These are phyloP conservation scores for Pseudotriccus pelzelni DNA, from an alignment of 2,797 vertebrate species.

Conservation along the genomic window DNA sequence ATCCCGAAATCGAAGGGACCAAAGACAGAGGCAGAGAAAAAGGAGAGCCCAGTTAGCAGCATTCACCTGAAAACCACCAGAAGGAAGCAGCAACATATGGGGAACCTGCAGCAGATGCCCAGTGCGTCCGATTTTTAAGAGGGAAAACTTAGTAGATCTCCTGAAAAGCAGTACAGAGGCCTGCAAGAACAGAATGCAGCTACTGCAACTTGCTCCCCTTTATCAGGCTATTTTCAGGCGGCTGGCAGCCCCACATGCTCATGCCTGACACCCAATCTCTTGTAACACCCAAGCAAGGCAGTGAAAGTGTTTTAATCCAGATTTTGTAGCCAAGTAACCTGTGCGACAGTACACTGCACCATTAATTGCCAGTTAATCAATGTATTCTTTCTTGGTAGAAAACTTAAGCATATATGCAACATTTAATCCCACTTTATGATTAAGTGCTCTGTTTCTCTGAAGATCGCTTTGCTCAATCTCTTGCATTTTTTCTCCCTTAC, in stretches of 20 bases:
- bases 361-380: not conserved
- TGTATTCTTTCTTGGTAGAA: not conserved
- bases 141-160: not conserved
- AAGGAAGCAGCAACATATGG: not conserved
- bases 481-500: not conserved
- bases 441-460: not conserved
- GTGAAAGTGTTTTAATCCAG: not conserved
- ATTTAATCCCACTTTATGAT: not conserved
- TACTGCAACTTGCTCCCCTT: not conserved
- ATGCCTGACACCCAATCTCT: not conserved
- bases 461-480: not conserved
- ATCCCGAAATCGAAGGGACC: not conserved
- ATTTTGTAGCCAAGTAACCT: not conserved
- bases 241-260: not conserved
- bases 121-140: not conserved
- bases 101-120: not conserved
- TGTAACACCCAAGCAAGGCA: not conserved
- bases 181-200: not conserved
- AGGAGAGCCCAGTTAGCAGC: not conserved
- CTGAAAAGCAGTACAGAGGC: not conserved
- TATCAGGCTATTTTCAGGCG: not conserved
- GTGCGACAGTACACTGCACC: not conserved
- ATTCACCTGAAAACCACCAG: not conserved
- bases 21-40: not conserved
- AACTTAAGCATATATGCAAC: not conserved